A percentile compares a stretch with the other conserved stretches of the same genome.
phyloP scores from a whole-genome alignment of 2,888 invertebrate genomes.

The Brenthis hecate region DNA sequence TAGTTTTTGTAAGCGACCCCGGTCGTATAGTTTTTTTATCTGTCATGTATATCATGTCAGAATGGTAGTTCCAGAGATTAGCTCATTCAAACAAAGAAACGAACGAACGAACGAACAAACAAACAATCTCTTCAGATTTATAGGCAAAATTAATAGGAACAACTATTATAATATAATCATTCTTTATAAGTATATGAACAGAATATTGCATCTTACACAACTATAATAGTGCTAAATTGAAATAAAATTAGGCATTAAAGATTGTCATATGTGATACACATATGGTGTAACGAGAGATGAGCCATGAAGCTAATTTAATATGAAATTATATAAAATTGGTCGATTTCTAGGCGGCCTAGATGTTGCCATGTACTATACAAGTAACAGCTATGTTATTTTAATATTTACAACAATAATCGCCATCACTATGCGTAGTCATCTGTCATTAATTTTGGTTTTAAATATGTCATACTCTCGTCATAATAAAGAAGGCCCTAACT shows the following conservation, averaged over 20 bases:
- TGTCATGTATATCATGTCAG: too few relatives aligned
- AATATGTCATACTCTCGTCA: too few relatives aligned
- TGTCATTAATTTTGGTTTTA: too few relatives aligned
- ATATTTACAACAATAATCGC: not conserved
- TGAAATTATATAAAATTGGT: constrained; percentile 29
- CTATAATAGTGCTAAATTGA: constrained; percentile 9
- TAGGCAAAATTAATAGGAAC: too few relatives aligned
- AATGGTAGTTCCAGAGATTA: too few relatives aligned
- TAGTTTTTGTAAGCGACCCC: too few relatives aligned
- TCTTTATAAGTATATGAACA: not conserved
- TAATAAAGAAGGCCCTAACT: too few relatives aligned
- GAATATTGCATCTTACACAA: not conserved
- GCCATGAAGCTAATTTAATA: constrained; percentile 19
- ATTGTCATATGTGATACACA: constrained; percentile 23
- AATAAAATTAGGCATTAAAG: constrained; percentile 15
- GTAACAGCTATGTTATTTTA: not conserved
- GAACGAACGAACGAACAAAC: too few relatives aligned
- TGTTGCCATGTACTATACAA: not conserved
- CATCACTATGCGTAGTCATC: too few relatives aligned
- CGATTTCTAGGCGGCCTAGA: constrained; percentile 29
- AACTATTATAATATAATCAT: not conserved
- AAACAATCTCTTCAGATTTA: too few relatives aligned
- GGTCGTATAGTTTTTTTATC: too few relatives aligned
- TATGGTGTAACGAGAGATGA: constrained; percentile 23
- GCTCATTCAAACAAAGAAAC: too few relatives aligned